phyloP scores from a whole-genome alignment of 2,797 vertebrate genomes.

The Phataginus tetradactyla region DNA sequence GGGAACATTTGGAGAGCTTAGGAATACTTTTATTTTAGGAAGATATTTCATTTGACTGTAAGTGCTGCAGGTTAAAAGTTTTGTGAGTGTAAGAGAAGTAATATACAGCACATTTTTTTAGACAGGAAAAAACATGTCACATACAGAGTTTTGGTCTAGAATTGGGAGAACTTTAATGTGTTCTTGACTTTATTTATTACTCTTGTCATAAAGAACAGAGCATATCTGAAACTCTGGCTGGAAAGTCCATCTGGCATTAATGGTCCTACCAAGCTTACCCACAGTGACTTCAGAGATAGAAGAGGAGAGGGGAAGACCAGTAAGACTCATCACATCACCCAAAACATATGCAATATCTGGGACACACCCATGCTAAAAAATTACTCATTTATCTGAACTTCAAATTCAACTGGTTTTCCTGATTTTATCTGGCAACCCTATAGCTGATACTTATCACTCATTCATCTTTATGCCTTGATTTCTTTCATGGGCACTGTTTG shows the following conservation, averaged over 20 bases:
- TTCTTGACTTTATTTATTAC: neutral
- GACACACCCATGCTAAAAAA: neutral
- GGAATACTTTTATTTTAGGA: neutral
- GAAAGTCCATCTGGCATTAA: neutral
- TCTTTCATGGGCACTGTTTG: neutral
- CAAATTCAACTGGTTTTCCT: neutral
- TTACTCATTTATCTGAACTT: neutral
- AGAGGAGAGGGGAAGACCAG: neutral
- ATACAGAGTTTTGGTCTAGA: neutral
- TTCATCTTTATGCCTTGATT: neutral
- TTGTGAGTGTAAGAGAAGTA: neutral
- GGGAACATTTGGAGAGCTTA: neutral
- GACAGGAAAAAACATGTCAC: neutral
- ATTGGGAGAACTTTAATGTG: neutral
- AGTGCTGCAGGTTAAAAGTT: neutral
- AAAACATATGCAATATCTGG: no score
- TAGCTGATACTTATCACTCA: neutral
- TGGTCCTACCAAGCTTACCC: neutral
- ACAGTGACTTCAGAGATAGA: neutral
- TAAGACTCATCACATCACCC: neutral
- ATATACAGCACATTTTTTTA: neutral
- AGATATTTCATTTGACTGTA: neutral
- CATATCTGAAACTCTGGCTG: neutral
- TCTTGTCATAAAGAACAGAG: neutral
- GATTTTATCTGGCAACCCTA: neutral